These are phyloP conservation scores for Planococcus citri DNA, from an alignment of 1,140 invertebrate species.

Conservation along the genomic window DNA sequence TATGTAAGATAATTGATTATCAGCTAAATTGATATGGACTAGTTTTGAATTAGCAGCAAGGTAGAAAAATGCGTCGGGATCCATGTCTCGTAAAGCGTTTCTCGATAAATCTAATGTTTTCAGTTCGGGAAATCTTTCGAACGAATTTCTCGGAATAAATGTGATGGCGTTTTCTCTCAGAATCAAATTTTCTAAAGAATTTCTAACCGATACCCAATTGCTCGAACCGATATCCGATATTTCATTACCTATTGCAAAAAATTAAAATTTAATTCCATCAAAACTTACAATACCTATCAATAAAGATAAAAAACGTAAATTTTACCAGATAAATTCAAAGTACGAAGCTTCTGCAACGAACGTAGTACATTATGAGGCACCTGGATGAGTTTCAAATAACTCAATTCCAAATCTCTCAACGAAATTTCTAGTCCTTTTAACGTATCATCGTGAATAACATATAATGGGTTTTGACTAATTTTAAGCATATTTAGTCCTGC, in stretches of 20 bases:
- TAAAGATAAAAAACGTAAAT: constrained; percentile 31
- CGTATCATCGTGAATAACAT: constrained; percentile 64
- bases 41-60: constrained; percentile 50
- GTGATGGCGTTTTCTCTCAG: constrained; percentile 63
- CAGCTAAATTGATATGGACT: constrained; percentile 49
- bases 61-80: constrained; percentile 55
- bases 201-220: constrained; percentile 62
- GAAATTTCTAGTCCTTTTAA: constrained; percentile 73
- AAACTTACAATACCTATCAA: neutral
- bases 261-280: constrained; percentile 12
- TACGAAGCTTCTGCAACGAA: constrained; percentile 62
- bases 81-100: constrained; percentile 61
- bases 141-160: constrained; percentile 55
- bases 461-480: constrained; percentile 67
- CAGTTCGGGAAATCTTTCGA: constrained; percentile 52
- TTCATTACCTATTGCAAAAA: constrained; percentile 50
- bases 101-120: constrained; percentile 62
- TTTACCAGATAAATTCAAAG: constrained; percentile 61
- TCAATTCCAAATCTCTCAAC: constrained; percentile 70
- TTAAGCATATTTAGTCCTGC: constrained; percentile 67
- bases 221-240: constrained; percentile 59
- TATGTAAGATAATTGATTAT: constrained; percentile 67
- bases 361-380: constrained; percentile 66
- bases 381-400: constrained; percentile 54
- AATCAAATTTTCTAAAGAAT: constrained; percentile 56